Base-by-base conservation (phyloP, 2,113 vertebrate genomes). In the Serilophus lunatus region DNA sequence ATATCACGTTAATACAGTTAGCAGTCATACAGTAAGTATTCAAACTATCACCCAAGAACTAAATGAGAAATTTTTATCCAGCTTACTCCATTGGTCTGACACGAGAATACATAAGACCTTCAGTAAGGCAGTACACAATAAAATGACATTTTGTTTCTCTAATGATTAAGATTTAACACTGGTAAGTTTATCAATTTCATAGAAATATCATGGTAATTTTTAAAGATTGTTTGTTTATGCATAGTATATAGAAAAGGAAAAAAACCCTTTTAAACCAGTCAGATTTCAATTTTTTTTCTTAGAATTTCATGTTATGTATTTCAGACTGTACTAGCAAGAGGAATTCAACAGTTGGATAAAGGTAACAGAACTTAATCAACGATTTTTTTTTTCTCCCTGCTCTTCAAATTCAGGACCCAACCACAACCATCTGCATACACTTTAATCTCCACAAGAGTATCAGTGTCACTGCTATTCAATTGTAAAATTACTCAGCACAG, bases 401-500 rank as follows among this genome's bases (percentile, higher is more conserved):
- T 92, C 56, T 90, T 90, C 44, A 56, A 25, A 94, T 93, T 95
- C 79, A 86, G 64, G 47, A 64, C 45, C 31, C 59, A 82, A 86
- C 51, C 29, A 38, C 80, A 92, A 59, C 80, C 92, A 94, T 90
- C 82, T 93, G 75, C 5, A 31, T 51, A 60, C 51, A 74, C 51
- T 88, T 86, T 17, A 18, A 91, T 74, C 91, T 82, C 68, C 68
- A 42, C 49, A 19, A 1, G 23, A 79, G 75, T 16, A 86, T 6
- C 80, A 71, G 61, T 31, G 0, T 92, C 83, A 66, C 38, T 23
- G 57, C 90, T 59, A 80, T 79, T 94, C 78, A 88, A 40, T 2
- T 91, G 90, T 71, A 92, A 45, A 90, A 94, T 44, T 68, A 57
- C 64, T 92, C 78, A 70, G 92, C 75, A 16, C 25, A 70, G n/a